A percentile compares a stretch with the other conserved stretches of the same genome.
phyloP scores from a whole-genome alignment of 2,113 vertebrate species.

The Anhinga rufa region DNA sequence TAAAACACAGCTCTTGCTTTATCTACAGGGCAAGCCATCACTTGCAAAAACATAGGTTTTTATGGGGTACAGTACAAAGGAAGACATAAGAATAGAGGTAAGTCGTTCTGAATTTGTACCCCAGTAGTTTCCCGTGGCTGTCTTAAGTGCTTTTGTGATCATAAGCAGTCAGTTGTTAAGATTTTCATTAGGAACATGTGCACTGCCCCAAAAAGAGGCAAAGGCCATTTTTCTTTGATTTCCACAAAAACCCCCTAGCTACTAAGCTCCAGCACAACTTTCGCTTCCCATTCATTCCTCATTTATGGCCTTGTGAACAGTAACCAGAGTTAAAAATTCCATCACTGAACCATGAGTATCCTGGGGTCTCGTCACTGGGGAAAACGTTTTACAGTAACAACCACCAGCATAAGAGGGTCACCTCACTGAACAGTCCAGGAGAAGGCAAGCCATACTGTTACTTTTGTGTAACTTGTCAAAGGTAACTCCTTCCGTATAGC shows the following conservation, averaged over 20 bases:
- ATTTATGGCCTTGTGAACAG: neutral
- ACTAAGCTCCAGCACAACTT: neutral
- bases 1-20: neutral
- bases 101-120: neutral
- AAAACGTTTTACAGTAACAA: neutral
- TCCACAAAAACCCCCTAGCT: neutral
- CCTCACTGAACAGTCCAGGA: neutral
- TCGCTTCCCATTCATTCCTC: neutral
- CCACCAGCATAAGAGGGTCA: neutral
- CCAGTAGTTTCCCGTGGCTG: neutral
- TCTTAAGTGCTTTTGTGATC: neutral
- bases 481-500: neutral
- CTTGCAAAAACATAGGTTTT: neutral
- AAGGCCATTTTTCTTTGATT: neutral
- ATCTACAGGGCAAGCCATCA: neutral
- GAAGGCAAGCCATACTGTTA: neutral
- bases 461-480: neutral
- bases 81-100: neutral
- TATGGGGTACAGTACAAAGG: neutral
- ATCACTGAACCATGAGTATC: neutral
- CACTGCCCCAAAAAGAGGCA: neutral
- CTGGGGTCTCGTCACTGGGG: too few species aligned
- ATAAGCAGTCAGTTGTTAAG: neutral
- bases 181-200: neutral
- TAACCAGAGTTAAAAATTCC: neutral